phyloP scores from a whole-genome alignment of 2,888 invertebrate genomes.

The Xanthorhoe designata region DNA sequence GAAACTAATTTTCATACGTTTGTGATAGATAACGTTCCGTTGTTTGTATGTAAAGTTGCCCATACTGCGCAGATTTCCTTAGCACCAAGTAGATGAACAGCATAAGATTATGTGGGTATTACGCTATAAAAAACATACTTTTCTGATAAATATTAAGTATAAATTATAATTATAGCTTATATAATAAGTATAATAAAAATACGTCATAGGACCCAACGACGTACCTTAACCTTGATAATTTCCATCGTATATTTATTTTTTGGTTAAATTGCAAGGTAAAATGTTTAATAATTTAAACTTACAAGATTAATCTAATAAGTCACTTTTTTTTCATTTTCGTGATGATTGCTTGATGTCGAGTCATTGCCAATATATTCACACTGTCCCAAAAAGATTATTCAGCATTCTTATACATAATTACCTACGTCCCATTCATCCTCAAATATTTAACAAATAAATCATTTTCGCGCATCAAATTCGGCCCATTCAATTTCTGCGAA shows the following conservation, averaged over 20 bases:
- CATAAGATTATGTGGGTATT: too few relatives aligned
- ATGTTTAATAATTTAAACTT: too few relatives aligned
- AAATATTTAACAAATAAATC: slow-evolving; percentile 44
- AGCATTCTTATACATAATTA: slow-evolving; percentile 37
- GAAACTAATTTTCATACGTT: slow-evolving; percentile 32
- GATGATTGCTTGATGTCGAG: not conserved
- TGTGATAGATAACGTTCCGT: slow-evolving; percentile 18
- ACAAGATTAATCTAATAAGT: too few relatives aligned
- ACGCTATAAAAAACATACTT: too few relatives aligned
- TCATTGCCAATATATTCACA: slow-evolving; percentile 10
- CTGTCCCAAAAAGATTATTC: slow-evolving; percentile 10
- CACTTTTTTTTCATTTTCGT: not conserved
- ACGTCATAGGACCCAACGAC: too few relatives aligned
- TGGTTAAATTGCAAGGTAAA: too few relatives aligned
- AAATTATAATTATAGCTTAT: too few relatives aligned
- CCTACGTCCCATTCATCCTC: slow-evolving; percentile 38
- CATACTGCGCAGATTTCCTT: not conserved
- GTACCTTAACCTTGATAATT: too few relatives aligned
- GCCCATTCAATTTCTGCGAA: slow-evolving; percentile 52
- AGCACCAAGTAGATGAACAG: not conserved
- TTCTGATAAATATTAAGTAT: too few relatives aligned
- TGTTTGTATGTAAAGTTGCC: slow-evolving; percentile 7
- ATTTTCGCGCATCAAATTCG: slow-evolving; percentile 49
- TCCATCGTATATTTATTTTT: too few relatives aligned
- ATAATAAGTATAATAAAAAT: too few relatives aligned